Evolutionary conservation across 1,140 invertebrate species (phyloP).

Genomic region (Zophobas atratus): DNA sequence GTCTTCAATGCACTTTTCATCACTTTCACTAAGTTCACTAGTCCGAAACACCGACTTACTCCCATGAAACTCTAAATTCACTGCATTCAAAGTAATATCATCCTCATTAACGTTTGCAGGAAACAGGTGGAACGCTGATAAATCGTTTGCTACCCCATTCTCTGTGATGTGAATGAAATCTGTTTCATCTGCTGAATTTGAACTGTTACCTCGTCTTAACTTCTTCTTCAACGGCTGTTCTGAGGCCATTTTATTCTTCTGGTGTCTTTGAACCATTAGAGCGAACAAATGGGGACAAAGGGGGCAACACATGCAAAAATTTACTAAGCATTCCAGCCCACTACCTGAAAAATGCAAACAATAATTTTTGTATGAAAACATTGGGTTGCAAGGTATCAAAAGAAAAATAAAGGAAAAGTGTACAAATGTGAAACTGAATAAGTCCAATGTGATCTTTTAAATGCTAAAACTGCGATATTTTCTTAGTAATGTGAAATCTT

Average conservation of each 20-base stretch:
- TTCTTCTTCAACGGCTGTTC: constrained; percentile 86
- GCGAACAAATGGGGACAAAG: constrained; percentile 9
- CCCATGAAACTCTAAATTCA: constrained; percentile 55
- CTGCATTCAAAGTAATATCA: constrained; percentile 59
- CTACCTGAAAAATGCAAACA: not conserved
- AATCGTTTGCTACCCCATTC: constrained; percentile 58
- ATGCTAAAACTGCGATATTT: too few relatives aligned
- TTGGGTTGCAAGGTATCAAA: not conserved
- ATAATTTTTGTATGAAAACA: too few relatives aligned
- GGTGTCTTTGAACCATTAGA: constrained; percentile 67
- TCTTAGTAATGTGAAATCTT: not conserved
- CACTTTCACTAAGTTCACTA: constrained; percentile 59
- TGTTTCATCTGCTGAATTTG: constrained; percentile 72
- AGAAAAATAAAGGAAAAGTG: not conserved
- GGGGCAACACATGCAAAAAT: not conserved
- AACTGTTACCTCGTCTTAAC: constrained; percentile 74
- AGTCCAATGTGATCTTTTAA: not conserved
- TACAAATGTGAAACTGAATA: not conserved
- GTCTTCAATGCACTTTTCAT: constrained; percentile 22
- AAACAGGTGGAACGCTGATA: constrained; percentile 63
- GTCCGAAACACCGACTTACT: constrained; percentile 58
- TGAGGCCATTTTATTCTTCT: constrained; percentile 71
- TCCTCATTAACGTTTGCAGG: constrained; percentile 63
- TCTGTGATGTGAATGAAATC: constrained; percentile 65
- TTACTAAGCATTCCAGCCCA: not conserved